Evolutionary conservation across 2,113 vertebrate genomes (phyloP), one percentile per base, ranked within the genome.

Genomic region (Laterallus jamaicensis): DNA sequence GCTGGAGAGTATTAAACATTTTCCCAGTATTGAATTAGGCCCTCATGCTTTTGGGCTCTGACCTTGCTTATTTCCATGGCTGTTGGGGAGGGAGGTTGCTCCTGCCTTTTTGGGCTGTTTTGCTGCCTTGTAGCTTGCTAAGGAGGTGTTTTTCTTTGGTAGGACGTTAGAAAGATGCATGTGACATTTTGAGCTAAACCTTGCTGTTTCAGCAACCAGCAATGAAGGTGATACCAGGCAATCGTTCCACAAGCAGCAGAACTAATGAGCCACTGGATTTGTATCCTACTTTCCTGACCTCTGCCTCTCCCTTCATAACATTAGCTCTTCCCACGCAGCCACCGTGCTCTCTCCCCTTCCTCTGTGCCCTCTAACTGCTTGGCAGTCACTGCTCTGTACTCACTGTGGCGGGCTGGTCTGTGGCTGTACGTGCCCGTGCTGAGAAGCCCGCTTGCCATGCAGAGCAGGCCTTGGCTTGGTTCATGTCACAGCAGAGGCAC

Each of bases 171-270:
- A 76, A 76, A 67, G 67, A 42, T 55, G 17, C 74, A 82, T 55
- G 89, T 85, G 84, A 88, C 78, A 88, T 90, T 95, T 80, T 62
- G 60, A 93, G 90, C 55, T 91, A 18, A 90, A 76, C 73, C 63
- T 82, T 89, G 92, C 89, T 95, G 91, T 82, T 93, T 95, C 92
- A 95, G 91, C 94, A 97, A 18, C 52, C 62, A 18, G 25, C 64
- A 44, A 4, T 2, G 25, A 92, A 94, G 91, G 88, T 84, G 76
- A 88, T 67, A 42, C 17, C 76, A 81, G 56, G 82, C 86, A 83
- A 24, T 78, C 39, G 59, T 91, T 94, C 86, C 47, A 21, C 16
- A 47, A 83, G 73, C 86, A 93, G 86, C 82, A 81, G 83, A 83
- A 78, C 91, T 96, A 94, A 86, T 74, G 80, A 95, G 86, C 76